phyloP scores from a whole-genome alignment of 2,797 vertebrate genomes.

The Coluber constrictor region DNA sequence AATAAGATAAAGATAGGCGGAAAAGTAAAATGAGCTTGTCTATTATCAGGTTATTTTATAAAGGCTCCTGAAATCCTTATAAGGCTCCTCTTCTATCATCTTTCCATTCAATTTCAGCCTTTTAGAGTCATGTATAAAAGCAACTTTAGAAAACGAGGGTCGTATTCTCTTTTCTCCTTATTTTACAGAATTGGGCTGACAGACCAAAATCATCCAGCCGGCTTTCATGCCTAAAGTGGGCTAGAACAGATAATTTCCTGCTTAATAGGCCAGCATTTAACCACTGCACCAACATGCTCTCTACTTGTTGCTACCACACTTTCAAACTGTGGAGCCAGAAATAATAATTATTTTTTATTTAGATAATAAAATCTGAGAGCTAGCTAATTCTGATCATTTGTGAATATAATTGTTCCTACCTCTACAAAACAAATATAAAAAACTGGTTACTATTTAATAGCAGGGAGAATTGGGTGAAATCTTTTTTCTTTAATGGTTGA shows the following conservation, averaged over 20 bases:
- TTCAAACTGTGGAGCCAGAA: not conserved
- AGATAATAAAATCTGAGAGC: not conserved
- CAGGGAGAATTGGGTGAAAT: not conserved
- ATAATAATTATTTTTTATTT: not conserved
- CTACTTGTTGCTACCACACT: not conserved
- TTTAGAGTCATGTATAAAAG: not conserved
- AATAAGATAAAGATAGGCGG: constrained; percentile 7
- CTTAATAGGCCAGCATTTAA: not conserved
- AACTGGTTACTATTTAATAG: not conserved
- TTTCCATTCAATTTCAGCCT: no score
- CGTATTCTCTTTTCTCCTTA: not conserved
- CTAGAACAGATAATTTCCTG: not conserved
- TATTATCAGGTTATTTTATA: not conserved
- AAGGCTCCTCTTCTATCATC: no score
- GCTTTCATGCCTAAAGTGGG: not conserved
- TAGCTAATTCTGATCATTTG: not conserved
- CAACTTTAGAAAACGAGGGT: not conserved
- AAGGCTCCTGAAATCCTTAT: no score
- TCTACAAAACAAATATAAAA: not conserved
- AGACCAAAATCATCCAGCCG: not conserved
- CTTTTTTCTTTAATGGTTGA: not conserved
- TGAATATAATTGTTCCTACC: not conserved
- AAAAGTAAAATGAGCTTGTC: not conserved
- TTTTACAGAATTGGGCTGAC: not conserved
- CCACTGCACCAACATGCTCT: not conserved